phyloP scores from a whole-genome alignment of 2,113 vertebrate species.

The Chrysemys picta region DNA sequence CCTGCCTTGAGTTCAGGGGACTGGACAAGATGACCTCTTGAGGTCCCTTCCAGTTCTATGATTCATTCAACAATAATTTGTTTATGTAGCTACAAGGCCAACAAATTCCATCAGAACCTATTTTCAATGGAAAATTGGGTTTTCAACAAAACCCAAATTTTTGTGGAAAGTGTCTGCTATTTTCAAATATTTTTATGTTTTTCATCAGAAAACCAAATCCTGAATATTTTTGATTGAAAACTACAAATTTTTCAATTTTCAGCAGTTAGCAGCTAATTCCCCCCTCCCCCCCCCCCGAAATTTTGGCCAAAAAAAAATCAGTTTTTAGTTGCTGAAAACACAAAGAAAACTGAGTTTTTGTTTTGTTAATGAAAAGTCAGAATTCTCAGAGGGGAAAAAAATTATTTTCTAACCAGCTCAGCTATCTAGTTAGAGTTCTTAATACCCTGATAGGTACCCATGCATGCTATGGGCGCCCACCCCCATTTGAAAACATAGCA shows the following conservation, averaged over 20 bases:
- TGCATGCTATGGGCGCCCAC: not conserved
- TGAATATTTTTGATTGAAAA: not conserved
- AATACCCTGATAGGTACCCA: not conserved
- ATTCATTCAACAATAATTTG: not conserved
- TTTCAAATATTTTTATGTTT: not conserved
- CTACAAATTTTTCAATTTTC: not conserved
- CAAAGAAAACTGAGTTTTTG: not conserved
- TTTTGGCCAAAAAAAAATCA: not conserved
- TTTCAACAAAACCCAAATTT: not conserved
- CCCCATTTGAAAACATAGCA: not conserved
- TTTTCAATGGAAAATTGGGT: not conserved
- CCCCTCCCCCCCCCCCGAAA: fast-evolving
- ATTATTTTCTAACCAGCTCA: not conserved
- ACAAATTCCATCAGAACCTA: not conserved
- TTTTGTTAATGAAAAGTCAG: not conserved
- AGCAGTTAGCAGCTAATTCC: not conserved
- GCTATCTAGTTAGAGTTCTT: not conserved
- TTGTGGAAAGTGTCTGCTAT: not conserved
- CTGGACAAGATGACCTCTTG: too few relatives aligned
- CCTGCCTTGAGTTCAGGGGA: too few relatives aligned
- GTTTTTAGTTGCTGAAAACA: not conserved
- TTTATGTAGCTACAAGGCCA: not conserved
- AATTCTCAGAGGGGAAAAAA: not conserved
- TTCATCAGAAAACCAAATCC: not conserved
- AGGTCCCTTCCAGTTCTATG: too few relatives aligned